Conservation (phyloP, 2,797 vertebrate species). For the Acestrorhynchus altus region DNA sequence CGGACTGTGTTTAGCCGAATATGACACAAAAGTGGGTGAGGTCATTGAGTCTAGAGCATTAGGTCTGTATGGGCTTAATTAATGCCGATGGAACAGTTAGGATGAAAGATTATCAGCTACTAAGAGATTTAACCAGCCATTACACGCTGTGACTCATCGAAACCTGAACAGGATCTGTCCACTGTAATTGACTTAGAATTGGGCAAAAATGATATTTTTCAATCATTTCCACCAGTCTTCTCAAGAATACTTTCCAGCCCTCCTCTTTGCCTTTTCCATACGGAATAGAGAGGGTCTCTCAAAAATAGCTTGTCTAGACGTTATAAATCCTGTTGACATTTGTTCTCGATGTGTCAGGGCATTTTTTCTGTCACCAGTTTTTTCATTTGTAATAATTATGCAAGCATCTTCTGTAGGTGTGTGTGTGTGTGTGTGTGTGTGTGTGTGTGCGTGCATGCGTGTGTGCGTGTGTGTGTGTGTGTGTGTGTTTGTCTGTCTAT, state of each 20-base stretch:
- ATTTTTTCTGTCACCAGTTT: slow-evolving; percentile 55
- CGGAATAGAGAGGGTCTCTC: slow-evolving; percentile 49
- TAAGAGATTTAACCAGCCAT: slow-evolving; percentile 59
- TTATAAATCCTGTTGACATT: slow-evolving; percentile 65
- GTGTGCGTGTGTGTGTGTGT: too few relatives aligned
- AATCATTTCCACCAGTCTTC: slow-evolving; percentile 53
- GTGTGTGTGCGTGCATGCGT: not conserved
- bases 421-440: slow-evolving; percentile 13
- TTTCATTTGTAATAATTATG: slow-evolving; percentile 43
- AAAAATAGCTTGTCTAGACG: slow-evolving; percentile 71
- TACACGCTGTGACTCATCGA: slow-evolving; percentile 13
- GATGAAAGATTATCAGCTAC: slow-evolving; percentile 66
- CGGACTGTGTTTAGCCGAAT: slow-evolving; percentile 52
- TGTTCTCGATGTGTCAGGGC: slow-evolving; percentile 54
- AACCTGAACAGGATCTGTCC: slow-evolving; percentile 63
- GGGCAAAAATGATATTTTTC: slow-evolving; percentile 56
- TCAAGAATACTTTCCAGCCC: slow-evolving; percentile 62
- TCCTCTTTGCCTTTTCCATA: slow-evolving; percentile 62
- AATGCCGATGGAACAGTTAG: slow-evolving; percentile 52
- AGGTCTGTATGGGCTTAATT: slow-evolving; percentile 63
- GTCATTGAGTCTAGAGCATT: slow-evolving; percentile 62
- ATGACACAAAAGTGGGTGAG: slow-evolving; percentile 62
- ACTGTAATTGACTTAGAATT: slow-evolving; percentile 61
- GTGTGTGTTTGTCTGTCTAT: slow-evolving; percentile 12
- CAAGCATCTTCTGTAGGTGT: slow-evolving; percentile 11